Conservation (phyloP, 2,113 vertebrate species). For the Tachuris rubrigastra region DNA sequence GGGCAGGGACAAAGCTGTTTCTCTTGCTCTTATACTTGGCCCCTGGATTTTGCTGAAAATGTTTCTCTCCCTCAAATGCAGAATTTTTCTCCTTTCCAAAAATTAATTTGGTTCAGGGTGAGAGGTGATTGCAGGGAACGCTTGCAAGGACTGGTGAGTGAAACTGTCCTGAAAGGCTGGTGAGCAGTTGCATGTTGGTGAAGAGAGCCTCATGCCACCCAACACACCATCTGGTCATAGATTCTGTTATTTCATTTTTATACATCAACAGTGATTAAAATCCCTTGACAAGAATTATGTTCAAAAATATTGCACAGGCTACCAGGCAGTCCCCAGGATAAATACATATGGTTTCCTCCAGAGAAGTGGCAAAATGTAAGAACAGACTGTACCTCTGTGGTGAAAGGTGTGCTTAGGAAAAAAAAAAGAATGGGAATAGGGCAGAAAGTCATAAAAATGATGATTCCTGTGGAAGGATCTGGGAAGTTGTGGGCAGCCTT, state of each 20-base stretch:
- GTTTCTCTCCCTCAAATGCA: background rate
- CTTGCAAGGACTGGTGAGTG: background rate
- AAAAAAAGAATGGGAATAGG: background rate
- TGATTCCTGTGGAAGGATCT: background rate
- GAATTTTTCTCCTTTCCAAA: background rate
- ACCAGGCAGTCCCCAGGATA: conserved; percentile 1
- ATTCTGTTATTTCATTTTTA: conserved; percentile 71
- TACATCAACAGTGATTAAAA: conserved; percentile 61
- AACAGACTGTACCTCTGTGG: background rate
- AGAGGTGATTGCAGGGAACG: background rate
- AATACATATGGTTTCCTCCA: conserved; percentile 23
- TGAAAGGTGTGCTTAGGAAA: background rate
- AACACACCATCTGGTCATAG: conserved; percentile 66
- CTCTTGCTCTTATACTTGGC: background rate
- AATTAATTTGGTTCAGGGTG: background rate
- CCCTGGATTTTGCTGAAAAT: background rate
- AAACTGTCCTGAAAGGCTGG: background rate
- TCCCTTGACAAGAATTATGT: conserved; percentile 36
- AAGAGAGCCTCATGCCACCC: conserved; percentile 46
- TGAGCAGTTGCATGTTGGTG: conserved; percentile 12
- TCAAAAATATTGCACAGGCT: conserved; percentile 33
- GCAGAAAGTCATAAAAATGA: background rate
- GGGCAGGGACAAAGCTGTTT: background rate
- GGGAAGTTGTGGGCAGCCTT: background rate
- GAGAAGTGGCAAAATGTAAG: background rate